Evolutionary conservation across 1,140 invertebrate genomes (phyloP).

Genomic region (Forficula auricularia): DNA sequence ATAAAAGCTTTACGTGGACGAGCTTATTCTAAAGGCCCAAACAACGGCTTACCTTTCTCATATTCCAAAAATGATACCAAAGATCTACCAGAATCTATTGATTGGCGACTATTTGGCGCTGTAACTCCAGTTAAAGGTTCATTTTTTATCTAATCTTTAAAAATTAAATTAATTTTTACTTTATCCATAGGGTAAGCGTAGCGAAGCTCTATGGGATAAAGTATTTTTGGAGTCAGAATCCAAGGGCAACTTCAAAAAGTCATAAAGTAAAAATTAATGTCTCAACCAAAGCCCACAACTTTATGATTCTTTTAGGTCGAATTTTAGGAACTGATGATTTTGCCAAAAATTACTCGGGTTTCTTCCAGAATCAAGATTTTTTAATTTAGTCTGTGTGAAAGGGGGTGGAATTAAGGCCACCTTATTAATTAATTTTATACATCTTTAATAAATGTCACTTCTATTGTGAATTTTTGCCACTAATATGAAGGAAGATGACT

Average conservation of each 20-base stretch:
- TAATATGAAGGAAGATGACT: no score
- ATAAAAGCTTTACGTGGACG: constrained; percentile 62
- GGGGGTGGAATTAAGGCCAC: no score
- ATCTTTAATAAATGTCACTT: no score
- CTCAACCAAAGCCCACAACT: background rate
- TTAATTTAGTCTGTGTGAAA: no score
- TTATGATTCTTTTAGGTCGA: constrained; percentile 3
- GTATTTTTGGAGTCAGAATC: background rate
- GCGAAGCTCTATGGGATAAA: background rate
- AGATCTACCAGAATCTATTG: constrained; percentile 46
- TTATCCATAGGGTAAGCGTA: background rate
- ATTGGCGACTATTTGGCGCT: constrained; percentile 83
- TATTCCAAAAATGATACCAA: constrained; percentile 29
- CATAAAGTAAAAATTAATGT: background rate
- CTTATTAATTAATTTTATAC: no score
- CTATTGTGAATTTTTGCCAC: no score
- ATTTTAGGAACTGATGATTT: background rate
- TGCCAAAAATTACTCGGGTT: no score
- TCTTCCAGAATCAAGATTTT: no score
- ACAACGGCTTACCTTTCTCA: constrained; percentile 63
- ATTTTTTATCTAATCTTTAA: constrained; percentile 2
- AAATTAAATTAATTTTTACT: constrained; percentile 7
- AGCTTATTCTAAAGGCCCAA: constrained; percentile 37
- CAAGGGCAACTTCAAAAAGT: background rate
- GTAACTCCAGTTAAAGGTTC: constrained; percentile 84